A percentile compares a stretch with the other conserved stretches of the same genome.
These are phyloP conservation scores for Chrysopilus asiliformis DNA, from an alignment of 2,888 invertebrate genomes.

Conservation along the genomic window DNA sequence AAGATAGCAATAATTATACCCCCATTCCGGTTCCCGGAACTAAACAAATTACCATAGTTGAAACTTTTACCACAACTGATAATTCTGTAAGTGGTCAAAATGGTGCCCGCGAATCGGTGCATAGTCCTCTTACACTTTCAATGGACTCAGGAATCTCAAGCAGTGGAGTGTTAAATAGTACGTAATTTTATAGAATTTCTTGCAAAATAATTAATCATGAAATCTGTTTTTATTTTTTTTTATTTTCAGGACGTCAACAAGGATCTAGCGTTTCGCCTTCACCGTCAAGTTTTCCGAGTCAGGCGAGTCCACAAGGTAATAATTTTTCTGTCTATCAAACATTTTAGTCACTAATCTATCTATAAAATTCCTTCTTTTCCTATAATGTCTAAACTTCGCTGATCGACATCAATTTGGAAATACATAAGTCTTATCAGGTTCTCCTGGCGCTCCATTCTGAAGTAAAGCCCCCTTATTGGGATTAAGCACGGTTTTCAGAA, in stretches of 20 bases:
- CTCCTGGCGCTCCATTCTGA: not conserved
- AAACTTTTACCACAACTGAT: constrained; percentile 15
- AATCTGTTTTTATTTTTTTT: not conserved
- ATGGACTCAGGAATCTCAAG: constrained; percentile 80
- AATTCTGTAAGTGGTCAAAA: constrained; percentile 9
- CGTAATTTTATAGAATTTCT: constrained; percentile 8
- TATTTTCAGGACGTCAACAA: constrained; percentile 18
- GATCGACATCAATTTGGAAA: constrained; percentile 1
- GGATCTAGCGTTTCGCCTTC: constrained; percentile 22
- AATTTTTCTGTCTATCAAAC: not conserved
- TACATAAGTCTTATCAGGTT: not conserved
- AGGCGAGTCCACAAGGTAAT: constrained; percentile 23
- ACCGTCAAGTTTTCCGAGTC: constrained; percentile 22
- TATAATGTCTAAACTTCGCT: not conserved
- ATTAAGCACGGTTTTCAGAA: no score
- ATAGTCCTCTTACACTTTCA: constrained; percentile 62
- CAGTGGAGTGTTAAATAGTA: constrained; percentile 21
- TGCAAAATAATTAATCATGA: not conserved
- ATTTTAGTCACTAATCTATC: not conserved
- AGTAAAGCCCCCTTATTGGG: no score
- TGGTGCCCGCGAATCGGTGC: constrained; percentile 17
- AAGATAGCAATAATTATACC: constrained; percentile 13
- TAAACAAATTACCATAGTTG: constrained; percentile 12
- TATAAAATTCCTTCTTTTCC: no score
- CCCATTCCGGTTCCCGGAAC: constrained; percentile 6